A percentile compares a stretch with the other conserved stretches of the same genome.
Conservation (phyloP, 1,140 invertebrate species). For the Drosophila chauvacae region DNA sequence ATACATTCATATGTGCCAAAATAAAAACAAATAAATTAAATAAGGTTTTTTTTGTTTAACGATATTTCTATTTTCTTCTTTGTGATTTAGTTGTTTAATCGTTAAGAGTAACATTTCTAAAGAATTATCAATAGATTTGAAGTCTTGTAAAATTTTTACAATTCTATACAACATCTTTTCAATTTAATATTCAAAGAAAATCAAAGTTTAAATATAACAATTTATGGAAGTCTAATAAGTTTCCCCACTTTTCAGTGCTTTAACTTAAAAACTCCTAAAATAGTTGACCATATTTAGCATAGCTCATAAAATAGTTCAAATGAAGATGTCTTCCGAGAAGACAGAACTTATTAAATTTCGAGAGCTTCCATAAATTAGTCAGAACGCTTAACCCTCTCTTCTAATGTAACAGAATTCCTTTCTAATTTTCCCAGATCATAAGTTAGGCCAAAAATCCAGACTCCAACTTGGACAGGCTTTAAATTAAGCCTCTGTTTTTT, state of each 20-base stretch:
- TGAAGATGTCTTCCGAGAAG: background rate
- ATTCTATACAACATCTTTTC: too few species aligned
- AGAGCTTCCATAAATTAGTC: conserved; percentile 7
- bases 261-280: background rate
- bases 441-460: background rate
- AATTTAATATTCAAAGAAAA: too few species aligned
- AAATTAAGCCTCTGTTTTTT: conserved; percentile 10
- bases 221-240: background rate
- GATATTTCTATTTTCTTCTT: too few species aligned
- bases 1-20: too few species aligned
- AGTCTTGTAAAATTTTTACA: too few species aligned
- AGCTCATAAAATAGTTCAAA: background rate
- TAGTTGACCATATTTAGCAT: background rate
- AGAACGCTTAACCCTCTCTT: background rate
- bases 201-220: background rate
- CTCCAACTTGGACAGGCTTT: conserved; percentile 5
- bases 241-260: background rate
- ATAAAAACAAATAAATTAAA: too few species aligned
- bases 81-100: too few species aligned
- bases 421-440: conserved; percentile 24
- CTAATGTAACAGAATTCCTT: background rate
- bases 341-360: conserved; percentile 8
- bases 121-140: too few species aligned
- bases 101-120: too few species aligned
- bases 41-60: too few species aligned